These are phyloP conservation scores for Chinchilla lanigera DNA, from an alignment of 2,113 vertebrate genomes.

Conservation along the genomic window DNA sequence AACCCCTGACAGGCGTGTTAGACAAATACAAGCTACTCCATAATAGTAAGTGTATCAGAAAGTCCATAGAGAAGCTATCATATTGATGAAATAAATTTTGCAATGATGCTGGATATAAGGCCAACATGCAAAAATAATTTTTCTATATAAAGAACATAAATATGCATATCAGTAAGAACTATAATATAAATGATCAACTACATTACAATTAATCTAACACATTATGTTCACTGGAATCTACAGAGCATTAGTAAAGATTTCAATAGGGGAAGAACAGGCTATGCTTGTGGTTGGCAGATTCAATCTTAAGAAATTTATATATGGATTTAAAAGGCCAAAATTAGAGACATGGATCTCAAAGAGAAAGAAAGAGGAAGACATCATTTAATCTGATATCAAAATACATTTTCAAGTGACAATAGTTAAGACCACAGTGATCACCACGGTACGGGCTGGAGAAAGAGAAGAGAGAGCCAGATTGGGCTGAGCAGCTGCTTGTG, in stretches of 20 bases:
- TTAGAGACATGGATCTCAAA: neutral
- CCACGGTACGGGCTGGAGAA: accelerated
- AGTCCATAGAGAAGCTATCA: neutral
- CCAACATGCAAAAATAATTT: neutral
- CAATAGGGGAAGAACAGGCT: neutral
- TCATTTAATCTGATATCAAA: neutral
- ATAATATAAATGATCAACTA: neutral
- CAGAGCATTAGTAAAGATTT: neutral
- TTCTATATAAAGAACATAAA: neutral
- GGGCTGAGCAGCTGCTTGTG: too few relatives aligned
- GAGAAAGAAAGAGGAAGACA: neutral
- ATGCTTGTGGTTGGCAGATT: neutral
- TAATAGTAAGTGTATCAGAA: neutral
- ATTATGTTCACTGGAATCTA: neutral
- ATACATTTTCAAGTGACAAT: neutral
- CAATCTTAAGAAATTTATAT: neutral
- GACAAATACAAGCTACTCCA: neutral
- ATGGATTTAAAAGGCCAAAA: neutral
- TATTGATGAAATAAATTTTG: neutral
- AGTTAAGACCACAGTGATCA: neutral
- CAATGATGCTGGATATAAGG: neutral
- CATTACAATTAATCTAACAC: neutral
- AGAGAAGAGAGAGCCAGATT: neutral
- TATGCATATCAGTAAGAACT: neutral
- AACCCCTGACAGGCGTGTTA: neutral